These are phyloP conservation scores for Muschampia staudingeri DNA, from an alignment of 2,888 invertebrate genomes.

Conservation along the genomic window DNA sequence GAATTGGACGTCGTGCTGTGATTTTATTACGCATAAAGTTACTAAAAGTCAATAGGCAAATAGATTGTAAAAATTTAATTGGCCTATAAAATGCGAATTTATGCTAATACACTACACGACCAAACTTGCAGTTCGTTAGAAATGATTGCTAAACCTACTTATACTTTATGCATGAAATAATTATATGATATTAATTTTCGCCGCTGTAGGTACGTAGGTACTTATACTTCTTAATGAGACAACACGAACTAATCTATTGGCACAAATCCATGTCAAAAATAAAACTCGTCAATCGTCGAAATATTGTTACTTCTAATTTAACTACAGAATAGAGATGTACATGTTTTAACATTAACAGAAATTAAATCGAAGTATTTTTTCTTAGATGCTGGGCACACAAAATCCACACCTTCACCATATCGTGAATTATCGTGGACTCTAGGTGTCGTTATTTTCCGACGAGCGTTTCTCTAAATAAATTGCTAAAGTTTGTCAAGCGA, in stretches of 20 bases:
- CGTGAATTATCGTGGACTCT: background rate
- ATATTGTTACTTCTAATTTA: no score
- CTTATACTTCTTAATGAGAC: background rate
- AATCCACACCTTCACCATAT: no score
- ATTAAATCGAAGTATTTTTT: no score
- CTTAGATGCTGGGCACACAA: no score
- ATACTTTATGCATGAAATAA: no score
- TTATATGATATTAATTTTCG: no score
- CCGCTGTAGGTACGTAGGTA: background rate
- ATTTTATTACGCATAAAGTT: constrained; percentile 22
- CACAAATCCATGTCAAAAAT: no score
- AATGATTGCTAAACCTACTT: background rate
- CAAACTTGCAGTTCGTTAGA: background rate
- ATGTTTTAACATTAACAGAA: no score
- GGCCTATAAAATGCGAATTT: constrained; percentile 13
- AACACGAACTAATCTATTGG: no score
- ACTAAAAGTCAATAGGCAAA: constrained; percentile 24
- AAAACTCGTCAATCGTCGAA: no score
- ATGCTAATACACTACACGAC: background rate
- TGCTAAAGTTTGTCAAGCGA: background rate
- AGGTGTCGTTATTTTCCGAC: background rate
- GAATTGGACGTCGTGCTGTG: constrained; percentile 17
- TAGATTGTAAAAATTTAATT: constrained; percentile 12
- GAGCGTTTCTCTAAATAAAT: background rate
- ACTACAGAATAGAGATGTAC: no score